Base-by-base conservation (phyloP, 2,797 vertebrate genomes). In the Sparus aurata region DNA sequence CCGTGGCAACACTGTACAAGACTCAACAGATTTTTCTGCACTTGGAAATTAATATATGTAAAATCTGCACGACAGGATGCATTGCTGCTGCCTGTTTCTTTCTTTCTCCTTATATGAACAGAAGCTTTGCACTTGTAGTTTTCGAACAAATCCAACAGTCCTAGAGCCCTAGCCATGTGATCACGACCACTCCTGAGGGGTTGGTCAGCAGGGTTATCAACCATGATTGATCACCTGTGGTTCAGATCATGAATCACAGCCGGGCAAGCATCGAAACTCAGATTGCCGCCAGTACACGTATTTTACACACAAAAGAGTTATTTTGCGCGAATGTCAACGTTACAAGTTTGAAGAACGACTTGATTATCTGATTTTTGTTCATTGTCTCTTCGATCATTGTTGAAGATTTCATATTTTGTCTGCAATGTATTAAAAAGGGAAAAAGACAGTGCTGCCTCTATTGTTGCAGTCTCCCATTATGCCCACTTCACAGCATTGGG, bases 401-500 rank as follows among this genome's bases (percentile, higher is more conserved):
- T 12, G 8, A 20, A 4, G 17, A 41, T 41, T 12, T n/a, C 0
- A 58, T 45, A 43, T 43, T 27, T 22, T 15, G 60, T 53, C 8
- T 58, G 38, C 1, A 3, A 12, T 63, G 12, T 15, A 57, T 34
- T 34, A 12, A 10, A 52, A 12, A 46, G 18, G 27, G 10, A 1
- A 16, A 7, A 13, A 5, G 13, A 22, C 13, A 7, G 17, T n/a
- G 16, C 25, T 27, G 17, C 47, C 20, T 72, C 52, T 46, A 7
- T 75, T 75, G 45, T 77, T 60, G 12, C 49, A 22, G 10, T 64
- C 59, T 59, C 22, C 46, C n/a, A 66, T 59, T 66, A 57, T 60
- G 12, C 60, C 59, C 69, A 50, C 76, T 77, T 62, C 52, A 22
- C 79, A 66, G 70, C 9, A 0, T 15, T 50, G 57, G 70, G 75